These are phyloP conservation scores for Cyprinodon tularosa DNA, from an alignment of 2,113 vertebrate species.

Conservation along the genomic window DNA sequence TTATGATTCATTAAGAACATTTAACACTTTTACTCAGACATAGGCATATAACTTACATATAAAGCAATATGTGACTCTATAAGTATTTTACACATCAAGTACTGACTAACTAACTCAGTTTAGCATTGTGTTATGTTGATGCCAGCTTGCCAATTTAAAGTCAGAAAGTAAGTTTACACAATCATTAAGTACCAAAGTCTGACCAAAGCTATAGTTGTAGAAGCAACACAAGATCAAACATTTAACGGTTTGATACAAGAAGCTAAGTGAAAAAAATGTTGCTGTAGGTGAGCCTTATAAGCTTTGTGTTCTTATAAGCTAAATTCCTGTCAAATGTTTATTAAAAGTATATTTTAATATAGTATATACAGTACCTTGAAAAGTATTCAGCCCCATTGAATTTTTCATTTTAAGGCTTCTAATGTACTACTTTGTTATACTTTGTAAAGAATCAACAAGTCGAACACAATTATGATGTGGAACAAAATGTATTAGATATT, in stretches of 20 bases:
- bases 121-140: background rate
- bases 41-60: background rate
- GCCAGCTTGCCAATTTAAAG: background rate
- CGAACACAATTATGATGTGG: too few relatives aligned
- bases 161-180: background rate
- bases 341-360: background rate
- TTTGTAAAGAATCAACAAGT: too few relatives aligned
- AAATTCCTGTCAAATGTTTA: background rate
- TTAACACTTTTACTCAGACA: background rate
- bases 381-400: too few relatives aligned
- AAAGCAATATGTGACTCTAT: background rate
- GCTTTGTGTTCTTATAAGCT: conserved; percentile 4
- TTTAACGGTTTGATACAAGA: background rate
- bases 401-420: too few relatives aligned
- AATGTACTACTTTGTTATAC: too few relatives aligned
- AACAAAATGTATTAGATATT: too few relatives aligned
- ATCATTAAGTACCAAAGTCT: background rate
- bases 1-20: background rate
- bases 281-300: background rate
- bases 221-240: background rate
- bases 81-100: background rate
- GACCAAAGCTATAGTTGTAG: background rate
- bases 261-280: background rate
- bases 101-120: background rate
- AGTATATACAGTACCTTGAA: background rate